Base-by-base conservation (phyloP, 2,797 vertebrate genomes). In the Cottoperca gobio region DNA sequence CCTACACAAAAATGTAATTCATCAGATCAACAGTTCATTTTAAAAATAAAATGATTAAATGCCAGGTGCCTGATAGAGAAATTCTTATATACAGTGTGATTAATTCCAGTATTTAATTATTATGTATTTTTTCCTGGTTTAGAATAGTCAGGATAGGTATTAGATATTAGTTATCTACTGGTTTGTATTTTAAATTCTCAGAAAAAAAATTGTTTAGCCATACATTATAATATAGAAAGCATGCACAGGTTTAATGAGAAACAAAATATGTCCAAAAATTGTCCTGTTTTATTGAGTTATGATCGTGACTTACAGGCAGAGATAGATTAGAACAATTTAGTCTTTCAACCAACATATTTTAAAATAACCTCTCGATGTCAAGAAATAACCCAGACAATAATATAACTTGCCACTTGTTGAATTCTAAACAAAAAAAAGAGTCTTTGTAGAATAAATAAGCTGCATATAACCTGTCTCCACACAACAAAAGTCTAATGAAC, bases 381-480 rank as follows among this genome's bases (percentile, higher is more conserved):
- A 73, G 26, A 71, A 59, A 82, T 55, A 52, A 43, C 6, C 21
- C 24, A 50, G 8, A 57, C 16, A 64, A 10, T 5, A 4, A 37
- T 46, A 5, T 43, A 39, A 37, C 28, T 53, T 65, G 26, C 48
- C 46, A 31, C 21, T 48, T 37, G 2, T 53, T 65, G n/a, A 17
- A 45, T 59, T 46, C 6, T 10, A 24, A 42, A 45, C 11, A 37
- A 42, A 46, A 59, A 42, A 8, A n/a, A n/a, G n/a, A 31, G 33
- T 33, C 9, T 53, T 21, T 39, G n/a, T 31, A 13, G 11, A 82
- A 83, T 81, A 87, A 74, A 85, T 84, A 54, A 78, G 17, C 33
- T 19, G 7, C 45, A 45, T 11, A 31, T 6, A 35, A 48, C 12
- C 58, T 19, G 26, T 59, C 3, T 57, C 64, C 45, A 75, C 54